Evolutionary conservation across 2,113 vertebrate species (phyloP).

Genomic region (Mesoclemmys tuberculata): DNA sequence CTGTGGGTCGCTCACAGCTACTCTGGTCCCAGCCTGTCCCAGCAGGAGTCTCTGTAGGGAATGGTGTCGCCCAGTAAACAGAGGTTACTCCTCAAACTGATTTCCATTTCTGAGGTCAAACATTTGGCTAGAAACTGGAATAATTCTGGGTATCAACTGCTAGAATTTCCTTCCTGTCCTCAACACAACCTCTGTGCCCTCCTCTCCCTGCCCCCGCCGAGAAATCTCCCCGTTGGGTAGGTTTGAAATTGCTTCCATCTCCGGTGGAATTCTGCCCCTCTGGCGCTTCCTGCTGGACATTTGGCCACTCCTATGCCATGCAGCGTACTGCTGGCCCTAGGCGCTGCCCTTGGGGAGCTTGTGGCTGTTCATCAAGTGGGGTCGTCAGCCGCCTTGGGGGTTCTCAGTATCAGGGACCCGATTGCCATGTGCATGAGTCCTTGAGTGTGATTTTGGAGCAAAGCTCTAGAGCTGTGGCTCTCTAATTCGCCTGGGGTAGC

Average conservation of each 20-base stretch:
- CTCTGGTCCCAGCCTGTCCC: neutral
- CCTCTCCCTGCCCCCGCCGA: neutral
- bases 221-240: neutral
- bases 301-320: neutral
- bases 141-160: neutral
- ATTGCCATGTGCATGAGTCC: neutral
- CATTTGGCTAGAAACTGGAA: neutral
- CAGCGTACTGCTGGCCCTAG: neutral
- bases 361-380: neutral
- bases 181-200: neutral
- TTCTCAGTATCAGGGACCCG: neutral
- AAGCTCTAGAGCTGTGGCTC: neutral
- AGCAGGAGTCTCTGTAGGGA: neutral
- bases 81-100: neutral
- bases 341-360: neutral
- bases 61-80: neutral
- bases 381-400: neutral
- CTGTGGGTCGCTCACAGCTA: neutral
- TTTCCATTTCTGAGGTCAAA: constrained; percentile 1
- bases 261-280: constrained; percentile 27
- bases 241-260: neutral
- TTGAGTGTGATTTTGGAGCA: accelerated
- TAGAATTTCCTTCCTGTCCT: neutral
- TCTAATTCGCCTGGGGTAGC: too few species aligned
- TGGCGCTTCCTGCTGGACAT: neutral